Conservation (phyloP, 1,140 invertebrate genomes). For the Pseudomyrmex dendroicus region DNA sequence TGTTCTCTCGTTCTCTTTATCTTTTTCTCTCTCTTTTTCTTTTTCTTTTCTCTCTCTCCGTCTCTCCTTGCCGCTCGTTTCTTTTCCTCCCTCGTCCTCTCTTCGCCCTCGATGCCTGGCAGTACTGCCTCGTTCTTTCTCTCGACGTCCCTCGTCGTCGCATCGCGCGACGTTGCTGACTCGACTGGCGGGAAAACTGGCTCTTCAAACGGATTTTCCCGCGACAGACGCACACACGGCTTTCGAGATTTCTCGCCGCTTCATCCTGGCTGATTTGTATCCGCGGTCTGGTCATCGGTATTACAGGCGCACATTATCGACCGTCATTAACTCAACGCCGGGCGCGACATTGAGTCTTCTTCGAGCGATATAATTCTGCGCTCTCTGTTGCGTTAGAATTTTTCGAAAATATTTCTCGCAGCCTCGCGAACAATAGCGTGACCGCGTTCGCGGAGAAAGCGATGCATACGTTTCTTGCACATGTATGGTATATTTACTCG, state of each 20-base stretch:
- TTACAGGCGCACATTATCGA: constrained; percentile 29
- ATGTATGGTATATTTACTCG: background rate
- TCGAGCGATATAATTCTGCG: background rate
- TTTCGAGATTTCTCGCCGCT: constrained; percentile 38
- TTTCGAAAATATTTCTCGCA: constrained; percentile 2
- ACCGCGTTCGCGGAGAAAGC: constrained; percentile 39
- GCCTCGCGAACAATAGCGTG: constrained; percentile 6
- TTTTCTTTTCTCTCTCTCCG: constrained; percentile 45
- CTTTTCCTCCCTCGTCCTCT: constrained; percentile 28
- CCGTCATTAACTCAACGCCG: constrained; percentile 20
- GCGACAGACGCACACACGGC: constrained; percentile 62
- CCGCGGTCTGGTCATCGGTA: constrained; percentile 31
- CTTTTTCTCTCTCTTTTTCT: constrained; percentile 39
- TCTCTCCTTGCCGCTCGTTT: constrained; percentile 52
- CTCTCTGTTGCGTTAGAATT: background rate
- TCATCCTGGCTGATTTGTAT: constrained; percentile 36
- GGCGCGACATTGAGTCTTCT: background rate
- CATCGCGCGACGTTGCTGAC: constrained; percentile 74
- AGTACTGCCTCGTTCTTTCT: constrained; percentile 55
- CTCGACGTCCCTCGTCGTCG: constrained; percentile 62
- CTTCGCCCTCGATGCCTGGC: constrained; percentile 26
- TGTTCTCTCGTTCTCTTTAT: constrained; percentile 41
- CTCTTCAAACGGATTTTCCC: constrained; percentile 84
- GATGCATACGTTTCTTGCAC: constrained; percentile 6
- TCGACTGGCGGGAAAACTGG: constrained; percentile 84